Conservation (phyloP, 1,140 invertebrate species). For the Drosophila mayri region DNA sequence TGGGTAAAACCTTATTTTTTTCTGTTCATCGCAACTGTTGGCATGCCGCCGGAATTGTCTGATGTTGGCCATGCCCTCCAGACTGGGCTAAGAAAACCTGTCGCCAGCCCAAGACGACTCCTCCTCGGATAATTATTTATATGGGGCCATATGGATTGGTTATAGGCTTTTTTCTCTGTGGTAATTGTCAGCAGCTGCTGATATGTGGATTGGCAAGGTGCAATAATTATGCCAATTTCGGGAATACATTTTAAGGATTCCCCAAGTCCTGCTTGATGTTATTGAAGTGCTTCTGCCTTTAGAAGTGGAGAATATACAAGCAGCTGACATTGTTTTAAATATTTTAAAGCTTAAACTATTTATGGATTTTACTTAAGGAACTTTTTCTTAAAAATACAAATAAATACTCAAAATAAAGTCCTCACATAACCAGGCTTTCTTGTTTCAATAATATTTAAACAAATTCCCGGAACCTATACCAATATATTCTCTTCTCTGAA, state of each 20-base stretch:
- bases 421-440: neutral
- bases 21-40: constrained; percentile 63
- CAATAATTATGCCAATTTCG: constrained; percentile 62
- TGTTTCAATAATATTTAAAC: neutral
- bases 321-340: neutral
- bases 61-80: constrained; percentile 34
- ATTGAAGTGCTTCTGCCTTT: constrained; percentile 5
- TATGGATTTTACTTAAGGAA: neutral
- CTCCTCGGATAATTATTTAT: constrained; percentile 60
- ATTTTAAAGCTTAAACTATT: neutral
- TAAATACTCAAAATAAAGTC: neutral
- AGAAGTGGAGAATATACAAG: neutral
- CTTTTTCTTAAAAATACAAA: neutral
- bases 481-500: constrained; percentile 22
- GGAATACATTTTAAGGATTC: constrained; percentile 31
- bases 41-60: constrained; percentile 58
- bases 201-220: constrained; percentile 45
- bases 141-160: constrained; percentile 45
- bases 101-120: constrained; percentile 36
- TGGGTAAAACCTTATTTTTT: constrained; percentile 14
- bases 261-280: neutral
- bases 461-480: constrained; percentile 10
- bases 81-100: constrained; percentile 55
- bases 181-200: constrained; percentile 41
- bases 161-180: constrained; percentile 33